A percentile compares a stretch with the other conserved stretches of the same genome.
phyloP scores from a whole-genome alignment of 2,888 invertebrate genomes.

The Tipula confusa region DNA sequence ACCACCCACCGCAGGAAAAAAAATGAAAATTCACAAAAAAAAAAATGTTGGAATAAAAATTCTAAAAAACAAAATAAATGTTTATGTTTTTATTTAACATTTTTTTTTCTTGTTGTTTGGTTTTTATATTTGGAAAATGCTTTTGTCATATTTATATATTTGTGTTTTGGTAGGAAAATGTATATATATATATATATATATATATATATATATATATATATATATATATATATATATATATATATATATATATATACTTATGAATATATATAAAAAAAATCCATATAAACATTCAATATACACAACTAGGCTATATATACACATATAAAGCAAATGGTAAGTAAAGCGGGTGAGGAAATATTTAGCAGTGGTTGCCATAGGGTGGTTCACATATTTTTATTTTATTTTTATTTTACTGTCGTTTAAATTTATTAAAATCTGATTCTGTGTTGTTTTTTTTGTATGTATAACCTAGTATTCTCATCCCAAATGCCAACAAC shows the following conservation, averaged over 20 bases:
- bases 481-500: neutral
- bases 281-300: neutral
- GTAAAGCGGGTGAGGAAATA: neutral
- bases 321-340: neutral
- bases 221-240: too few relatives aligned
- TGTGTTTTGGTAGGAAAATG: neutral
- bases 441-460: neutral
- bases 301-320: neutral
- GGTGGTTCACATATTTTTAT: neutral
- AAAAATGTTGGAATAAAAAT: neutral
- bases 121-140: neutral
- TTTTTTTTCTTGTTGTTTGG: neutral
- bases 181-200: too few relatives aligned
- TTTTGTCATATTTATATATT: slow-evolving; percentile 21
- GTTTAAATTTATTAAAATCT: slow-evolving; percentile 20
- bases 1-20: neutral
- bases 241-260: too few relatives aligned
- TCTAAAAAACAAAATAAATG: neutral
- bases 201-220: too few relatives aligned
- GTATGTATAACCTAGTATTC: neutral
- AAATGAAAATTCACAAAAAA: too few relatives aligned
- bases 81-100: slow-evolving; percentile 20
- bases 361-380: neutral
- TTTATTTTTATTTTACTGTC: neutral
- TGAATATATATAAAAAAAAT: too few relatives aligned